Conservation (phyloP, 2,113 vertebrate genomes). For the Rhinogobius similis region DNA sequence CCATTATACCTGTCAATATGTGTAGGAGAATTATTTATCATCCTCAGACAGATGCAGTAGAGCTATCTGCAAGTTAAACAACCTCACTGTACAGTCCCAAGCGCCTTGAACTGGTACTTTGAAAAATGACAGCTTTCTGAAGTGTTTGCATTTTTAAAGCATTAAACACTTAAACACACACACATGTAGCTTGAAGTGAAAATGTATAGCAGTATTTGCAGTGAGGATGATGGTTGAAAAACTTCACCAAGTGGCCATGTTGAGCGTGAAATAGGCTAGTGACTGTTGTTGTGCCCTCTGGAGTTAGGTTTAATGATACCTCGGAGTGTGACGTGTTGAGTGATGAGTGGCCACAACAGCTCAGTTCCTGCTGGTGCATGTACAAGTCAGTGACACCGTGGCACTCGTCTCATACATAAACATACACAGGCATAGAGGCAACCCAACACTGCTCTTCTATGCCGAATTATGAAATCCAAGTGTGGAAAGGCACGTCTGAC, state of each 20-base stretch:
- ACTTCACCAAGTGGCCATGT: neutral
- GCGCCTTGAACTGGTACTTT: neutral
- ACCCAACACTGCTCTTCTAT: neutral
- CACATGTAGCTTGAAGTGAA: neutral
- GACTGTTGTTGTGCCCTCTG: conserved; percentile 7
- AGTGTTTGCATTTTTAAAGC: neutral
- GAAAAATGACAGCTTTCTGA: neutral
- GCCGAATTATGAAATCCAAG: neutral
- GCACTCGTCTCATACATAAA: neutral
- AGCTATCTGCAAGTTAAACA: neutral
- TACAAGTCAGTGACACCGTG: neutral
- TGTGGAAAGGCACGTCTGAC: neutral
- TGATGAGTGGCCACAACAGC: neutral
- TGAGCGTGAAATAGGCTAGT: conserved; percentile 2
- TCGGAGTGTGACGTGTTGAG: conserved; percentile 4
- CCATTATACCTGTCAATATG: conserved; percentile 12
- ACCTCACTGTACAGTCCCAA: neutral
- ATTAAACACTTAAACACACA: neutral
- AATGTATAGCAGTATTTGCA: neutral
- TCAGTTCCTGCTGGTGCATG: neutral
- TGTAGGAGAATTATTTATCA: conserved; percentile 4
- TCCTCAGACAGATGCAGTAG: neutral
- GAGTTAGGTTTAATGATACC: conserved; percentile 16
- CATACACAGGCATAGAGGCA: neutral
- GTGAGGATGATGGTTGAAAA: neutral